These are phyloP conservation scores for Macrotis lagotis DNA, from an alignment of 2,113 vertebrate genomes.

Conservation along the genomic window DNA sequence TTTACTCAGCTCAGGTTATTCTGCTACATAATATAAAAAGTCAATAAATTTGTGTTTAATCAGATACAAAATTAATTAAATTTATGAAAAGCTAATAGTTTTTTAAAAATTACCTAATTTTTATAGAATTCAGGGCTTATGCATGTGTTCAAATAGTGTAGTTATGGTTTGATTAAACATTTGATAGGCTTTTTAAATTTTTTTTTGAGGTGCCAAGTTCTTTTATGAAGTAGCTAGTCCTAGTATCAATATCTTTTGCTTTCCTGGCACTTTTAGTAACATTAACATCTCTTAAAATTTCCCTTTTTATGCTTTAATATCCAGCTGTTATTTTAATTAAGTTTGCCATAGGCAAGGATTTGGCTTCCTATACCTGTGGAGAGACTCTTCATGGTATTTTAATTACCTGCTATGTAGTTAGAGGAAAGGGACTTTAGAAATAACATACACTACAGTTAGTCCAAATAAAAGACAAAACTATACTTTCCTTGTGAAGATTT, in stretches of 20 bases:
- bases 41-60: not conserved
- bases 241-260: conserved; percentile 35
- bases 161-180: not conserved
- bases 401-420: conserved; percentile 78
- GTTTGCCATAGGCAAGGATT: conserved; percentile 80
- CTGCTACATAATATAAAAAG: too few species aligned
- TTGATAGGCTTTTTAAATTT: not conserved
- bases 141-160: not conserved
- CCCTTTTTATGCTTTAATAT: conserved; percentile 76
- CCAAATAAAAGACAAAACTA: conserved; percentile 75
- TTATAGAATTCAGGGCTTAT: not conserved
- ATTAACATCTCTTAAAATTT: conserved; percentile 72
- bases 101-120: not conserved
- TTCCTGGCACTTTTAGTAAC: conserved; percentile 61
- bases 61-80: not conserved
- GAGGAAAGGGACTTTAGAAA: conserved; percentile 69
- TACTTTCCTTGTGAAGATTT: conserved; percentile 81
- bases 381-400: conserved; percentile 80
- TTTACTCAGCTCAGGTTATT: not conserved
- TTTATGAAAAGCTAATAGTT: not conserved
- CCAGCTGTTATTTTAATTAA: conserved; percentile 85
- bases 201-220: not conserved
- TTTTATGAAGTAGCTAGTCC: not conserved
- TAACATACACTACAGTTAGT: conserved; percentile 67
- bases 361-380: conserved; percentile 82